Percentiles rank a stretch among this genome's conserved stretches.
Conservation (phyloP, 1,140 invertebrate genomes). For the Brachionus plicatilis region DNA sequence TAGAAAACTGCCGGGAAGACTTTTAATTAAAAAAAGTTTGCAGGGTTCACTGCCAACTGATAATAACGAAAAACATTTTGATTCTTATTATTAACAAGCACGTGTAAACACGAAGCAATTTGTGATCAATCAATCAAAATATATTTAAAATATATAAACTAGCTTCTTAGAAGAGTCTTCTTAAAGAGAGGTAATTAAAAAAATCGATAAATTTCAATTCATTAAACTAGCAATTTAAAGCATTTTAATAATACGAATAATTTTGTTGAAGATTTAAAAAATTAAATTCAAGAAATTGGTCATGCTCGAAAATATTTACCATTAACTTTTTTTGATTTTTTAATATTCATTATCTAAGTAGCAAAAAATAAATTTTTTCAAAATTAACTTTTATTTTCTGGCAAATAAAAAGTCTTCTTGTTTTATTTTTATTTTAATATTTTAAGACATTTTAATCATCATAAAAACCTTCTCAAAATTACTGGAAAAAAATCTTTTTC, state of each 20-base stretch:
- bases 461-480: too few species aligned
- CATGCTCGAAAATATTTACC: background rate
- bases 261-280: background rate
- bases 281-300: background rate
- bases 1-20: background rate
- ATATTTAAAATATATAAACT: background rate
- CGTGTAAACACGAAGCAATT: background rate
- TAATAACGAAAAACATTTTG: background rate
- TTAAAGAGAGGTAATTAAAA: background rate
- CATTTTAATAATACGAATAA: background rate
- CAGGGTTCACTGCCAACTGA: background rate
- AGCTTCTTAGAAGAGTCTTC: background rate
- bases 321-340: background rate
- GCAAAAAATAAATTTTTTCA: background rate
- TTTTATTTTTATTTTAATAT: background rate
- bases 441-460: background rate
- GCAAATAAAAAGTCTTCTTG: background rate
- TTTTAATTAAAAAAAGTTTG: background rate
- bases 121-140: constrained; percentile 5
- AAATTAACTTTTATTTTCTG: background rate
- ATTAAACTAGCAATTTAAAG: background rate
- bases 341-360: background rate
- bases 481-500: too few species aligned
- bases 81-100: background rate
- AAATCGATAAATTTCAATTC: background rate